These are phyloP conservation scores for Engraulis encrasicolus DNA, from an alignment of 2,113 vertebrate species.

Conservation along the genomic window DNA sequence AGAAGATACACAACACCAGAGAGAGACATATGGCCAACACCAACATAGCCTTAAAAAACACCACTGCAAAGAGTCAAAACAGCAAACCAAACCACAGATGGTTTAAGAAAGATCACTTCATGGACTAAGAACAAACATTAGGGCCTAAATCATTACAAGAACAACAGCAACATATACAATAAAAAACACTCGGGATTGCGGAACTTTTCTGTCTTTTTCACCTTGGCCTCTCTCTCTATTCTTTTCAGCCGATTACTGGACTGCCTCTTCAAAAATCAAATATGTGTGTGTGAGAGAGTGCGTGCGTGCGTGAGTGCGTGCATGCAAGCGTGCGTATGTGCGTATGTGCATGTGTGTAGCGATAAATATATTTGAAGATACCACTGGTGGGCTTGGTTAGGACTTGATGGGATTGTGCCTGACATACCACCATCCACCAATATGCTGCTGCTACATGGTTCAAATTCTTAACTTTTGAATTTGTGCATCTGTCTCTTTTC, in stretches of 20 bases:
- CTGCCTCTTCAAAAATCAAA: background rate
- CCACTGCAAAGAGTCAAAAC: background rate
- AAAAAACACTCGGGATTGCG: background rate
- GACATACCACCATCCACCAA: constrained; percentile 47
- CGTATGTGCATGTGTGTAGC: no score
- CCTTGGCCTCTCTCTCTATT: background rate
- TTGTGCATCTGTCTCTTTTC: constrained; percentile 23
- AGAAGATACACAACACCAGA: background rate
- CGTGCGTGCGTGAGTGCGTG: no score
- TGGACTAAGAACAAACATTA: background rate
- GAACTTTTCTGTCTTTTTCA: background rate
- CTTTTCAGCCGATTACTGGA: background rate
- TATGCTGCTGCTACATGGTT: constrained; percentile 55
- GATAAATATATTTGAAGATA: background rate
- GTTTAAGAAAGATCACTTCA: background rate
- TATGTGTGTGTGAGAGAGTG: no score
- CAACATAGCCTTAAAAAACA: background rate
- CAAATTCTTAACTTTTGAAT: no score
- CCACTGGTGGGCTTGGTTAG: background rate
- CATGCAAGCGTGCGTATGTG: no score
- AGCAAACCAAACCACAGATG: background rate
- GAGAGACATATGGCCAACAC: no score
- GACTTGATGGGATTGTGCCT: background rate
- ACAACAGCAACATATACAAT: constrained; percentile 29
- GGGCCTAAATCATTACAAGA: background rate